Evolutionary conservation across 1,140 invertebrate genomes (phyloP).

Genomic region (Drosophila melanica): DNA sequence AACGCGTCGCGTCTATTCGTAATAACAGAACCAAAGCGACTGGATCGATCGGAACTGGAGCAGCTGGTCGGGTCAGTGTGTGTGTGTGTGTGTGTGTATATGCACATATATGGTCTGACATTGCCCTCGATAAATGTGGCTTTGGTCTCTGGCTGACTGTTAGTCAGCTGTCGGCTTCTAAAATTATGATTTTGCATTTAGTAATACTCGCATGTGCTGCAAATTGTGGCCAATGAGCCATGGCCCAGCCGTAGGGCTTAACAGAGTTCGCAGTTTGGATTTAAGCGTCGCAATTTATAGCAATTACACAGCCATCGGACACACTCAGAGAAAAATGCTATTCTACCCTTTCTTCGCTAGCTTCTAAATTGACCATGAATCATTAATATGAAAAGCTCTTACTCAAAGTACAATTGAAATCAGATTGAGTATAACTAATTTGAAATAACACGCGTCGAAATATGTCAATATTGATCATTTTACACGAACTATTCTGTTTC

Average conservation of each 20-base stretch:
- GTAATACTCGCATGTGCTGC: neutral
- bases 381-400: too few relatives aligned
- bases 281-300: conserved; percentile 29
- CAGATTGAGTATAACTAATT: too few relatives aligned
- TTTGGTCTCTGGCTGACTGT: neutral
- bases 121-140: neutral
- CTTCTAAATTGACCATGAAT: too few relatives aligned
- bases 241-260: neutral
- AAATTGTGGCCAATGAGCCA: conserved; percentile 7
- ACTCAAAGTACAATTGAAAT: too few relatives aligned
- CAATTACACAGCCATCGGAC: conserved; percentile 3
- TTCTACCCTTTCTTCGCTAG: too few relatives aligned
- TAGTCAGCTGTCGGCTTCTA: neutral
- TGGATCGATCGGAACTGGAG: neutral
- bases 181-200: conserved; percentile 10
- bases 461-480: too few relatives aligned
- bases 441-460: too few relatives aligned
- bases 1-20: neutral
- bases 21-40: neutral
- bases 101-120: neutral
- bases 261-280: conserved; percentile 9
- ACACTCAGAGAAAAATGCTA: neutral
- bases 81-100: too few relatives aligned
- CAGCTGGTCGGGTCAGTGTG: neutral
- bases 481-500: too few relatives aligned